Conservation (phyloP, 2,888 invertebrate species). For the Macaria liturata region DNA sequence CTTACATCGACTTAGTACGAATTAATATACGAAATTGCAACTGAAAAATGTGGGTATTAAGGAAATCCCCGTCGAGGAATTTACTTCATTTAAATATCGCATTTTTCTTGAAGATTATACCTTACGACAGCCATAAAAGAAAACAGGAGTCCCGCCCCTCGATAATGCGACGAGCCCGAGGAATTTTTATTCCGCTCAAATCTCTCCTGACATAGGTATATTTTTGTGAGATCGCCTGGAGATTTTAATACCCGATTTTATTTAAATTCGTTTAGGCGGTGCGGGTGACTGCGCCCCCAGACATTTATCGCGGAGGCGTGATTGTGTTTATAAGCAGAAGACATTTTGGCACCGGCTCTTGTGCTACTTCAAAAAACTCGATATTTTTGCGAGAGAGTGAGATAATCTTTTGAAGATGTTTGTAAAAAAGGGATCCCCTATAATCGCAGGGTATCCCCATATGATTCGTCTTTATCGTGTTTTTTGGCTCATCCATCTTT, state of each 20-base stretch:
- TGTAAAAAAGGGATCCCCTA: slow-evolving; percentile 34
- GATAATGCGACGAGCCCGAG: slow-evolving; percentile 79
- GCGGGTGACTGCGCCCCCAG: slow-evolving; percentile 72
- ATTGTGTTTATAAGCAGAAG: slow-evolving; percentile 73
- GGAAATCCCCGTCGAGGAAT: slow-evolving; percentile 74
- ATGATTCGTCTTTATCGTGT: slow-evolving; percentile 42
- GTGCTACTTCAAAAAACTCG: slow-evolving; percentile 33
- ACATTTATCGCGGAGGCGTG: slow-evolving; percentile 78
- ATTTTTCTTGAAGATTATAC: slow-evolving; percentile 84
- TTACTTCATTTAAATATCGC: slow-evolving; percentile 83
- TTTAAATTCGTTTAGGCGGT: slow-evolving; percentile 80
- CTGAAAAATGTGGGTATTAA: slow-evolving; percentile 69
- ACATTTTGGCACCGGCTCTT: slow-evolving; percentile 42
- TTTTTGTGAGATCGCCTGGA: slow-evolving; percentile 78
- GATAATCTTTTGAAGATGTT: slow-evolving; percentile 35
- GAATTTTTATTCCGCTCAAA: slow-evolving; percentile 83
- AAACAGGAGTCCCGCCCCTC: slow-evolving; percentile 79
- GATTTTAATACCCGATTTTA: slow-evolving; percentile 82
- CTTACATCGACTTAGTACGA: no score
- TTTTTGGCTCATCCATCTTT: slow-evolving; percentile 48
- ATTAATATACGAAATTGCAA: slow-evolving; percentile 52
- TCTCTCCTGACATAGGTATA: slow-evolving; percentile 82
- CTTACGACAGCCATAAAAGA: slow-evolving; percentile 83
- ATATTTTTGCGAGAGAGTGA: slow-evolving; percentile 27
- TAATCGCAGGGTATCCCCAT: slow-evolving; percentile 38